Conservation (phyloP, 2,888 invertebrate species). For the Pharmacophagus antenor region DNA sequence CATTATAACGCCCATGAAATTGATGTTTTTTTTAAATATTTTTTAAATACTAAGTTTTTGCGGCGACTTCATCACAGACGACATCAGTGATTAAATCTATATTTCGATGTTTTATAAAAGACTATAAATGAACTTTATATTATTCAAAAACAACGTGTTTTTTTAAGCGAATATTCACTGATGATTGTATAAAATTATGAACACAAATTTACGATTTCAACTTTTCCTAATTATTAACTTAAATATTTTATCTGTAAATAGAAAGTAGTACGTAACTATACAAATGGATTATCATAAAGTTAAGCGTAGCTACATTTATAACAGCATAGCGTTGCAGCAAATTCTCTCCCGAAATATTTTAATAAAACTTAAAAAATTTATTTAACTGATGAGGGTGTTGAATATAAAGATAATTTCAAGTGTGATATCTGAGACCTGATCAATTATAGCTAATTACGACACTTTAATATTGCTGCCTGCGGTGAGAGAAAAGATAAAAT, state of each 20-base stretch:
- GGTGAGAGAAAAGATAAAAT: slow-evolving; percentile 2
- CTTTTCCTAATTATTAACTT: too few relatives aligned
- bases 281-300: not conserved
- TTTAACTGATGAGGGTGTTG: slow-evolving; percentile 3
- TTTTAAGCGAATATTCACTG: too few relatives aligned
- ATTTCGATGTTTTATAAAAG: too few relatives aligned
- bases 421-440: slow-evolving; percentile 6
- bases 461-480: slow-evolving; percentile 11
- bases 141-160: too few relatives aligned
- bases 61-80: too few relatives aligned
- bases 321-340: not conserved
- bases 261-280: not conserved
- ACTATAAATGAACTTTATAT: too few relatives aligned
- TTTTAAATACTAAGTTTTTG: too few relatives aligned
- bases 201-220: too few relatives aligned
- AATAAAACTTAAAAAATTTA: slow-evolving; percentile 8
- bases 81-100: too few relatives aligned
- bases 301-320: not conserved
- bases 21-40: too few relatives aligned
- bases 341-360: slow-evolving; percentile 2
- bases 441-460: slow-evolving; percentile 13
- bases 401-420: slow-evolving; percentile 3
- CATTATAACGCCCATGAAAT: not conserved
- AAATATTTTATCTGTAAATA: not conserved
- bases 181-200: too few relatives aligned